phyloP scores from a whole-genome alignment of 2,797 vertebrate species.

The Enteromius anoplus region DNA sequence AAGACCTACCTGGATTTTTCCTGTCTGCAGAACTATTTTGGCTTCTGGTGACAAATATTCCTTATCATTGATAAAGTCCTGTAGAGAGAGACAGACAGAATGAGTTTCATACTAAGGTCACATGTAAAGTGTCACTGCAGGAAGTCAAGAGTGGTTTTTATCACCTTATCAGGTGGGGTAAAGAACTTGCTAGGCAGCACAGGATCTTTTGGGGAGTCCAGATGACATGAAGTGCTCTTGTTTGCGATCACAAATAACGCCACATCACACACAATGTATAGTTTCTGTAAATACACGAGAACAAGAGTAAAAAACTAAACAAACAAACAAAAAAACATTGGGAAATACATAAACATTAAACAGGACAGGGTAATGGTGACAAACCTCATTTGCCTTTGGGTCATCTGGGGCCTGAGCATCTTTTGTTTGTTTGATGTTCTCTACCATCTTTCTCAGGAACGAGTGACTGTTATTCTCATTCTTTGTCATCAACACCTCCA shows the following conservation, averaged over 20 bases:
- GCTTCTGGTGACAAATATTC: conserved; percentile 92
- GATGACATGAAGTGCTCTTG: conserved; percentile 95
- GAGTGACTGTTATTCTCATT: conserved; percentile 99
- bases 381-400: conserved; percentile 93
- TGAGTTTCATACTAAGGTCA: not conserved
- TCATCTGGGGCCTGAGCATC: conserved; percentile 97
- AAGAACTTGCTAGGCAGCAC: conserved; percentile 94
- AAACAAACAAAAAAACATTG: conserved; percentile 18
- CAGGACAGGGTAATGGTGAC: not conserved
- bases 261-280: conserved; percentile 96
- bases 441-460: conserved; percentile 97
- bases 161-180: conserved; percentile 93
- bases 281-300: conserved; percentile 81
- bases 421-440: conserved; percentile 97
- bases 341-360: not conserved
- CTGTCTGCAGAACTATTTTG: conserved; percentile 90
- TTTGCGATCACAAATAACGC: conserved; percentile 97
- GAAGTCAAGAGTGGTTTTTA: conserved; percentile 54
- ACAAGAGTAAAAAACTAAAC: conserved; percentile 25
- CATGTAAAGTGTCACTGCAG: conserved; percentile 30
- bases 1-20: conserved; percentile 84
- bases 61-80: conserved; percentile 97
- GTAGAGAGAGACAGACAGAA: conserved; percentile 24
- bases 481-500: conserved; percentile 99
- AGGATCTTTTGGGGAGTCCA: conserved; percentile 95